These are phyloP conservation scores for Motacilla tschutschensis DNA, from an alignment of 2,113 vertebrate genomes.

Conservation along the genomic window DNA sequence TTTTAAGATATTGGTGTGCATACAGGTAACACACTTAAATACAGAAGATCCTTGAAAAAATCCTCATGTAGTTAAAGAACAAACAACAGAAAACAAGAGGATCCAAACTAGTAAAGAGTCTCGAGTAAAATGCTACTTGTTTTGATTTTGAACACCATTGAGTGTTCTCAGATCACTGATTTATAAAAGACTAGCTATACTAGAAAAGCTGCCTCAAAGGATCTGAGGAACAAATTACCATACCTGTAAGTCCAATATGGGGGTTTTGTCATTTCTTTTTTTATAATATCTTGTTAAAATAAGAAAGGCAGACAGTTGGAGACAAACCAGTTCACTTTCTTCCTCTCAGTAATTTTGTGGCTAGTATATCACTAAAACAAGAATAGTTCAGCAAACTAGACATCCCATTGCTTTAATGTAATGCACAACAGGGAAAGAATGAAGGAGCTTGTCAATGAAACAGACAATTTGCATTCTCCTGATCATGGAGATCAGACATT, in stretches of 20 bases:
- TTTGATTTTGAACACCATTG: neutral
- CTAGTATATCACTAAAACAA: neutral
- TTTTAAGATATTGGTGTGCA: neutral
- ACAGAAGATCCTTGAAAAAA: neutral
- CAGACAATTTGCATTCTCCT: neutral
- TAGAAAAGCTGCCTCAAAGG: neutral
- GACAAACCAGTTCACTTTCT: neutral
- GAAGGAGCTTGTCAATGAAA: neutral
- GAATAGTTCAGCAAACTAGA: neutral
- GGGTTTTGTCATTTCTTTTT: neutral
- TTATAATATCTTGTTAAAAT: neutral
- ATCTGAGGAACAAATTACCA: neutral
- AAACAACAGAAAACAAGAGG: neutral
- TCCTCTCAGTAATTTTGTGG: neutral
- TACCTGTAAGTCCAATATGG: neutral
- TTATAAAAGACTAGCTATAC: neutral
- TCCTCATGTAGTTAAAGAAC: neutral
- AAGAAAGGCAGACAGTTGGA: neutral
- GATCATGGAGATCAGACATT: neutral
- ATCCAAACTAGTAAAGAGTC: neutral
- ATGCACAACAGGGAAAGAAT: neutral
- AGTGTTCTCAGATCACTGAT: neutral
- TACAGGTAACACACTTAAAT: neutral
- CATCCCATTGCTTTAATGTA: neutral
- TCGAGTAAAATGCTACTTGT: neutral